phyloP scores from a whole-genome alignment of 2,888 invertebrate genomes.

The Campoletis raptor region DNA sequence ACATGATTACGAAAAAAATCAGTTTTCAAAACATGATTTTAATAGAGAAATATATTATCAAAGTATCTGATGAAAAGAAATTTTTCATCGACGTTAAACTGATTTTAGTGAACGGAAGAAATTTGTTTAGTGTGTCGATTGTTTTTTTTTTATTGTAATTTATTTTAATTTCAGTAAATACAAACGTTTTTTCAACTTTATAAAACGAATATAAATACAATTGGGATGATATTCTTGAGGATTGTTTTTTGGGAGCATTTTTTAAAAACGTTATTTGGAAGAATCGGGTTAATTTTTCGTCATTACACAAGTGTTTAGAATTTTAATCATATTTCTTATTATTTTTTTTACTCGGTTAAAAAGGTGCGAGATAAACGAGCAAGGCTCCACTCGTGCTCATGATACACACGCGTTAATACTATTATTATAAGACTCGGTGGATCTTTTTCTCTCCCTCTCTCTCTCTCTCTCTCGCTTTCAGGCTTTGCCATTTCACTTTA shows the following conservation, averaged over 20 bases:
- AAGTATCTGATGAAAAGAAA: background rate
- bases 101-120: background rate
- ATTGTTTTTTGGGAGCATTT: background rate
- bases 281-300: slow-evolving; percentile 3
- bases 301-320: slow-evolving; percentile 43
- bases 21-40: background rate
- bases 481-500: slow-evolving; percentile 51
- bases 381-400: slow-evolving; percentile 5
- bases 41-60: background rate
- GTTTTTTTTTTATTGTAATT: background rate
- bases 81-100: background rate
- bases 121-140: background rate
- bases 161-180: background rate
- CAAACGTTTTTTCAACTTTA: background rate
- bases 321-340: slow-evolving; percentile 14
- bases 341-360: slow-evolving; percentile 31
- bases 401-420: slow-evolving; percentile 38
- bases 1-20: too few species aligned
- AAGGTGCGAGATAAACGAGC: slow-evolving; percentile 45
- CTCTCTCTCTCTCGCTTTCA: slow-evolving; percentile 32
- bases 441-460: slow-evolving; percentile 22
- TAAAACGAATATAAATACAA: background rate
- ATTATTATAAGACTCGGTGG: slow-evolving; percentile 59
- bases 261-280: background rate
- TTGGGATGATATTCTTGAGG: background rate